Evolutionary conservation across 2,888 invertebrate genomes (phyloP).

Genomic region (Alloscopus bannaensis): DNA sequence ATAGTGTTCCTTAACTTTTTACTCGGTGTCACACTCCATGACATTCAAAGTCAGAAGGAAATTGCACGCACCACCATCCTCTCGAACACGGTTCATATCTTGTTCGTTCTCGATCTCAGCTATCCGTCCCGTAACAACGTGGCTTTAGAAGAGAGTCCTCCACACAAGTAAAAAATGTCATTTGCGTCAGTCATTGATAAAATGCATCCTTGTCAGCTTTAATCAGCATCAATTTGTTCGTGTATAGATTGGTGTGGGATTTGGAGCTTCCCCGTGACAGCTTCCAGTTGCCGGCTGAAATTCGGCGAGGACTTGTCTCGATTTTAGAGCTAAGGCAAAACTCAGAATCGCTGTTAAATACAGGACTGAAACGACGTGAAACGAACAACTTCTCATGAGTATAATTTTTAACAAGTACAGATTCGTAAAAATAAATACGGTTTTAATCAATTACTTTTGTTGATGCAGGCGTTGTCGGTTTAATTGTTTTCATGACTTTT

Average conservation of each 20-base stretch:
- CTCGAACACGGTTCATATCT: slow-evolving; percentile 40
- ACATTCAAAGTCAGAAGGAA: slow-evolving; percentile 58
- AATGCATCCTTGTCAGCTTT: not conserved
- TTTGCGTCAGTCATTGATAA: not conserved
- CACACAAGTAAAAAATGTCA: not conserved
- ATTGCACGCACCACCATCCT: slow-evolving; percentile 41
- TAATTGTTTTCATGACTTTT: too few relatives aligned
- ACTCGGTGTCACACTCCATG: slow-evolving; percentile 49
- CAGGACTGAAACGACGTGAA: too few relatives aligned
- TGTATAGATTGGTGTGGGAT: not conserved
- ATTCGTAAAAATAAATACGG: too few relatives aligned
- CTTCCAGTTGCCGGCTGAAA: too few relatives aligned
- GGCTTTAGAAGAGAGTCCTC: not conserved
- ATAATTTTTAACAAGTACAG: too few relatives aligned
- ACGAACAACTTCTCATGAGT: too few relatives aligned
- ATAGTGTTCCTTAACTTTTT: slow-evolving; percentile 67
- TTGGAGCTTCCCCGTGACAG: too few relatives aligned
- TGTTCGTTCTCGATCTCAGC: slow-evolving; percentile 44
- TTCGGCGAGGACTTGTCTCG: not conserved
- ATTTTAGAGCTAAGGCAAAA: not conserved
- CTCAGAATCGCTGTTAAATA: too few relatives aligned
- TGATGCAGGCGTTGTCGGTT: too few relatives aligned
- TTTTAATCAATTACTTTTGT: too few relatives aligned
- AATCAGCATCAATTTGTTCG: not conserved
- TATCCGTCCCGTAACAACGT: slow-evolving; percentile 16